These are phyloP conservation scores for Zaprionus bogoriensis DNA, from an alignment of 2,888 invertebrate species.

Conservation along the genomic window DNA sequence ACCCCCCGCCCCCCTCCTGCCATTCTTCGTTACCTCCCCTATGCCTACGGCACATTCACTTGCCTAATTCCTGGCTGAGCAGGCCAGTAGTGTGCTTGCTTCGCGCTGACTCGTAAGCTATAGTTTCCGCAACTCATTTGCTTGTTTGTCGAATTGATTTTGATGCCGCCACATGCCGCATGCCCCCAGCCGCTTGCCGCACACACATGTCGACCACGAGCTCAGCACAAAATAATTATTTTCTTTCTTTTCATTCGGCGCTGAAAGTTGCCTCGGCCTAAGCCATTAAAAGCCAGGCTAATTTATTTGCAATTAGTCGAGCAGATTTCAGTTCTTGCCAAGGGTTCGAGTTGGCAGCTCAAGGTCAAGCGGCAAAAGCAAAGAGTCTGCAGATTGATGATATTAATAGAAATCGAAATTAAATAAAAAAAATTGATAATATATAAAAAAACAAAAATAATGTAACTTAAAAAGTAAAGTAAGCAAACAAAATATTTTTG, in stretches of 20 bases:
- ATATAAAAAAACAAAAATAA: too few relatives aligned
- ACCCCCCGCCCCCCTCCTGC: neutral
- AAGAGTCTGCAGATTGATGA: slow-evolving; percentile 7
- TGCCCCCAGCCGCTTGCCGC: slow-evolving; percentile 15
- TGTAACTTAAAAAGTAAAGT: too few relatives aligned
- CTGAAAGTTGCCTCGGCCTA: slow-evolving; percentile 10
- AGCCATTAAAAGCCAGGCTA: slow-evolving; percentile 68
- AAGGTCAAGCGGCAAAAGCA: too few relatives aligned
- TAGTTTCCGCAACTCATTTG: slow-evolving; percentile 78
- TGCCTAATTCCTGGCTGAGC: neutral
- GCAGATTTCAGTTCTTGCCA: slow-evolving; percentile 23
- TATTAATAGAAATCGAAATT: too few relatives aligned
- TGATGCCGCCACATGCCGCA: slow-evolving; percentile 55
- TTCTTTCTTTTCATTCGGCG: slow-evolving; percentile 34
- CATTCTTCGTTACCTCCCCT: neutral
- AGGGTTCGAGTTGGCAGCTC: neutral
- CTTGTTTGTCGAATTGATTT: slow-evolving; percentile 76
- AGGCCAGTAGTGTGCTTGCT: slow-evolving; percentile 18
- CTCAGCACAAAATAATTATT: slow-evolving; percentile 56
- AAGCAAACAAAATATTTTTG: too few relatives aligned
- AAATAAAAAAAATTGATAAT: too few relatives aligned
- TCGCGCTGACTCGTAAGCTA: slow-evolving; percentile 61
- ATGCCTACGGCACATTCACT: neutral
- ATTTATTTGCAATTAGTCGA: slow-evolving; percentile 76
- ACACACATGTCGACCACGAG: slow-evolving; percentile 25